A percentile compares a stretch with the other conserved stretches of the same genome.
These are phyloP conservation scores for Vesta saturnalis DNA, from an alignment of 2,888 invertebrate genomes.

Conservation along the genomic window DNA sequence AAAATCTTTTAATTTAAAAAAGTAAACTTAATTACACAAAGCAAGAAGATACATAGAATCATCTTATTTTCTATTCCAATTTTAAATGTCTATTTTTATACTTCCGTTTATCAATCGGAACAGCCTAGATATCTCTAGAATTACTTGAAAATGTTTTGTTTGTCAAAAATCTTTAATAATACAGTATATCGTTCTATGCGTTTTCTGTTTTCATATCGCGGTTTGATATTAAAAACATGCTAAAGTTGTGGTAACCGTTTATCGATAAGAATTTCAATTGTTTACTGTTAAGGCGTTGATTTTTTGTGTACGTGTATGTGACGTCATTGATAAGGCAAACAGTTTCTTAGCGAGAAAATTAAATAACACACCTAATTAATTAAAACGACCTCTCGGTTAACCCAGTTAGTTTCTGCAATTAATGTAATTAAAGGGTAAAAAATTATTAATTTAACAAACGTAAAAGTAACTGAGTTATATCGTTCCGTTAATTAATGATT, in stretches of 20 bases:
- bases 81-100: background rate
- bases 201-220: too few species aligned
- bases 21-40: background rate
- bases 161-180: too few species aligned
- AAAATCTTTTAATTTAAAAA: background rate
- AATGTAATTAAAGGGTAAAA: background rate
- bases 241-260: too few species aligned
- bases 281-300: background rate
- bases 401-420: background rate
- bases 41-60: background rate
- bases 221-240: too few species aligned
- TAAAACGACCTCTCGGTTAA: background rate
- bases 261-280: too few species aligned
- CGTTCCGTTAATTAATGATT: too few species aligned
- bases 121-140: too few species aligned
- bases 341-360: too few species aligned
- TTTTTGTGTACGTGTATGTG: background rate
- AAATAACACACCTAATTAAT: background rate
- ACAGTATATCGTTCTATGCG: too few species aligned
- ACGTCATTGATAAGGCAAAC: too few species aligned
- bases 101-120: background rate
- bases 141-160: too few species aligned
- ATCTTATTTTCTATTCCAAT: constrained; percentile 1
- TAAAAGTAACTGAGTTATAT: background rate
- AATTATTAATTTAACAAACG: background rate